Base-by-base conservation (phyloP, 2,888 invertebrate genomes). In the Paralinhomoeus sp. region DNA sequence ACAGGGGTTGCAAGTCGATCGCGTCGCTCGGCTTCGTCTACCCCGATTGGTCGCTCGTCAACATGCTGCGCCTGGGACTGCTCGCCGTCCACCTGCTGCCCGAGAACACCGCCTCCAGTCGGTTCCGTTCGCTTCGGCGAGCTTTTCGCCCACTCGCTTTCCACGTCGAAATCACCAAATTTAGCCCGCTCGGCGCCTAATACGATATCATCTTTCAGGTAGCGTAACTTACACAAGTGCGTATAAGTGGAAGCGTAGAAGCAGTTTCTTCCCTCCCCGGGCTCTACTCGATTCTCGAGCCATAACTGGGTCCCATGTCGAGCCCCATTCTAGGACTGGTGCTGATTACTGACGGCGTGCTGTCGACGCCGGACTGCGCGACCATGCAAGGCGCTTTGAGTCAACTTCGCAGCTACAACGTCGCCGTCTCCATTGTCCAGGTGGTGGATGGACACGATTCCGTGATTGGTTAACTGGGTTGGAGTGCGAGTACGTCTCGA, bases 11-110 rank as follows among this genome's bases (percentile, higher is more conserved):
- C n/a, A 5, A 7, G 36, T 17, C 40, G 27, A 7, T 40, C 24
- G 20, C 23, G 27, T 9, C 5, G 27, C 27, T 41, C 35, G 41
- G 35, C 5, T 41, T 43, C 21, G 45, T 47, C 15, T 24, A 38
- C 15, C 41, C 45, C 22, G 45, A 77, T 61, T 72, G 73, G 24
- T 74, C 74, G 57, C 75, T 80, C 61, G 72, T 80, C 45, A 77
- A 78, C 64, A 75, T 80, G 72, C 63, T 80, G 34, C 66, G 78
- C 48, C 76, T 77, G 62, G 79, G 78, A 23, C 73, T 79, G 66
- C 65, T 80, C 47, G 76, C 77, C 3, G 66, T 78, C 43, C 74
- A 77, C 45, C 67, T 79, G 44, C 65, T 80, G 47, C 79, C 79
- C 17, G 77, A 77, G 58, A 74, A 76, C 60, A 76, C 76, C 53